These are phyloP conservation scores for Scomberomorus guttatus DNA, from an alignment of 2,797 vertebrate species.

Conservation along the genomic window DNA sequence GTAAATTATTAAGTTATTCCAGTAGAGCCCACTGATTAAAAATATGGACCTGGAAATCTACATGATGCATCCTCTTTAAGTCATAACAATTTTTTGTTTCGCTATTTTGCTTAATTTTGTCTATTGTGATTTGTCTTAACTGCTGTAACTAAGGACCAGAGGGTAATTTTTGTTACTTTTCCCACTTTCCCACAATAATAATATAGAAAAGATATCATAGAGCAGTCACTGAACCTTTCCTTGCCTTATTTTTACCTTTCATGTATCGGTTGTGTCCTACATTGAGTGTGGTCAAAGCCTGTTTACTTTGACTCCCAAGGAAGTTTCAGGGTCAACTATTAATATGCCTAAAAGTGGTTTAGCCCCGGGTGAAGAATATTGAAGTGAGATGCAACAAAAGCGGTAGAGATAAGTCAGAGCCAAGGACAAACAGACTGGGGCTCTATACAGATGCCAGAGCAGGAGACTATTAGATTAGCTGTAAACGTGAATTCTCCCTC, in stretches of 20 bases:
- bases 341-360: slow-evolving; percentile 76
- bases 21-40: no score
- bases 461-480: slow-evolving; percentile 77
- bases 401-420: slow-evolving; percentile 70
- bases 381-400: slow-evolving; percentile 75
- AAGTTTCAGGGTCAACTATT: slow-evolving; percentile 77
- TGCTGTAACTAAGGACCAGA: no score
- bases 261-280: slow-evolving; percentile 16
- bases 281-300: slow-evolving; percentile 49
- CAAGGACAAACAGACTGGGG: slow-evolving; percentile 77
- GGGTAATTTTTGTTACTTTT: no score
- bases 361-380: slow-evolving; percentile 73
- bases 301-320: slow-evolving; percentile 64
- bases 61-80: no score
- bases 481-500: slow-evolving; percentile 62
- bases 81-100: no score
- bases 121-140: no score
- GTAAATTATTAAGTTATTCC: no score
- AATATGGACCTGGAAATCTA: no score
- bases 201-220: not conserved
- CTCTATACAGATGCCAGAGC: slow-evolving; percentile 64
- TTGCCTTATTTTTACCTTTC: slow-evolving; percentile 5
- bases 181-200: not conserved
- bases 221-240: not conserved
- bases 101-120: no score